phyloP scores from a whole-genome alignment of 2,888 invertebrate species.

The Ferrisia virgata region DNA sequence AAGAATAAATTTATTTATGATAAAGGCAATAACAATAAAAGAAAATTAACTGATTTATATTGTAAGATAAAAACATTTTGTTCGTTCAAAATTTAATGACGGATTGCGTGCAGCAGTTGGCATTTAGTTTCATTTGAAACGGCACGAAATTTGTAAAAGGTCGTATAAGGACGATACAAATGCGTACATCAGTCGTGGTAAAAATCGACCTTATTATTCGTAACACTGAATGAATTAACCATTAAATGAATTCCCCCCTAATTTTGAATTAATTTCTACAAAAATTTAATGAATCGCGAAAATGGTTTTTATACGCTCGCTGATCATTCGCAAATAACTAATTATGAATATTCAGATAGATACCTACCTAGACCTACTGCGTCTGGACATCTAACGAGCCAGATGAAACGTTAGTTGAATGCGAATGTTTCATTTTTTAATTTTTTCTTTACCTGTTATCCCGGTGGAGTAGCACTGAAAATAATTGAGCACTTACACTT shows the following conservation, averaged over 20 bases:
- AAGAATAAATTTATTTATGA: background rate
- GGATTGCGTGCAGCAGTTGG: slow-evolving; percentile 22
- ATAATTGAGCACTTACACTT: too few species aligned
- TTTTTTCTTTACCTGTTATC: too few species aligned
- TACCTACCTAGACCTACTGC: too few species aligned
- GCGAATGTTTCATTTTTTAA: too few species aligned
- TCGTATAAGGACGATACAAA: slow-evolving; percentile 25
- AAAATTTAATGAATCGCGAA: background rate
- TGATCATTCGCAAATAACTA: background rate
- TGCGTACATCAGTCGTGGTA: background rate
- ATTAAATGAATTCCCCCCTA: background rate
- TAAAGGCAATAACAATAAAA: background rate
- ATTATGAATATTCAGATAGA: too few species aligned
- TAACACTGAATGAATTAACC: slow-evolving; percentile 1
- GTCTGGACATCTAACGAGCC: too few species aligned
- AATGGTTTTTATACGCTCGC: background rate
- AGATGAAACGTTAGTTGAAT: too few species aligned
- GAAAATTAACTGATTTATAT: slow-evolving; percentile 19
- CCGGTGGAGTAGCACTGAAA: too few species aligned
- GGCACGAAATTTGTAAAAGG: slow-evolving; percentile 31
- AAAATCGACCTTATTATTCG: slow-evolving; percentile 18
- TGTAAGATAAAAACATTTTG: slow-evolving; percentile 1
- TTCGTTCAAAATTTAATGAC: slow-evolving; percentile 18
- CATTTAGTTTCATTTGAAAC: slow-evolving; percentile 30
- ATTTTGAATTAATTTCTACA: background rate